Evolutionary conservation across 1,140 invertebrate genomes (phyloP), one percentile per base, ranked within the genome.

Genomic region (Tetramorium simillimum): DNA sequence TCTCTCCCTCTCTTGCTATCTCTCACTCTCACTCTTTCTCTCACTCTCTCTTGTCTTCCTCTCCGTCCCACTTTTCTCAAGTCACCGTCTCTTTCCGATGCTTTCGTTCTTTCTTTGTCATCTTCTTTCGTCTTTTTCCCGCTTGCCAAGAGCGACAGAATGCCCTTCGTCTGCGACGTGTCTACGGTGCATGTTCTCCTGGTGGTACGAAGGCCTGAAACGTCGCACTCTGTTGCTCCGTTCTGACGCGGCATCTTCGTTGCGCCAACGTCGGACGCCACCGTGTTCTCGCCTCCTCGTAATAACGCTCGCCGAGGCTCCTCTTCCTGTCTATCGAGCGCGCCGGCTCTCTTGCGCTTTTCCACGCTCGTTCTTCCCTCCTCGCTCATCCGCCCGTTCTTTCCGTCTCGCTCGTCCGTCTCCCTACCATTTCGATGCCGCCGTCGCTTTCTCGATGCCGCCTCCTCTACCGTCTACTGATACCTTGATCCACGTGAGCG

Each of bases 191-290:
- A 93, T 95, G 94, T 92, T 94, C 93, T 92, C 94, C 94, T 95
- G 94, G 92, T 95, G 90, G 76, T 91, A 76, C 92, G 92, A 94
- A 95, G 92, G 92, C 93, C 92, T 92, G 91, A 92, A 93, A 93
- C 92, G 93, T 94, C 93, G 93, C 93, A 95, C 94, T 95, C 94
- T 94, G 94, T 95, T 95, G 93, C 94, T 94, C 94, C 90, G 89
- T 88, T 92, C 90, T 88, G 73, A 90, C 92, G 72, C 73, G 75
- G 58, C 85, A 87, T 94, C 93, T 91, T 94, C 92, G 90, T 94
- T 88, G 91, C 89, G 86, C 93, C 77, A 63, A 84, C 67, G 82
- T 12, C 40, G 37, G 40, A 49, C 56, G 65, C 86, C 88, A 76
- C 49, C 60, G 91, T 86, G 90, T 91, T 92, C 92, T 92, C 90